Base-by-base conservation (phyloP, 2,797 vertebrate genomes). In the Silurus aristotelis region DNA sequence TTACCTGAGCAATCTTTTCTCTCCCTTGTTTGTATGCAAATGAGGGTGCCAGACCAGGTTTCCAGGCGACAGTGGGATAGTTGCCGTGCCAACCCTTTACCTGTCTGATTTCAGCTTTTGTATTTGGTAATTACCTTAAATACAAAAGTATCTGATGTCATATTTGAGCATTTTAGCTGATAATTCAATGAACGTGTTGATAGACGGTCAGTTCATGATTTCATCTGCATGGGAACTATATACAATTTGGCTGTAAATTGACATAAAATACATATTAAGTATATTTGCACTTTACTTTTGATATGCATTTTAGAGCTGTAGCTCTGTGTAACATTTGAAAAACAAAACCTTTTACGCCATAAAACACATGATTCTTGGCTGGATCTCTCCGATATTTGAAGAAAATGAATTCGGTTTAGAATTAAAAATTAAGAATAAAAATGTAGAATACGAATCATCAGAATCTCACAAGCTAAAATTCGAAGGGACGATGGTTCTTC, bases 1-100 rank as follows among this genome's bases (percentile, higher is more conserved):
- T 95, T 94, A 92, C 94, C 93, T 85, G 84, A 92, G 91, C 91
- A 94, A 95, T 94, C 52, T 76, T 78, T 76, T 63, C 85, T 70
- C 72, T 86, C 64, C 72, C 83, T 64, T 85, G 80, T 67, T 84
- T 61, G 76, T 72, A 90, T 93, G 91, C 88, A 92, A 93, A 93
- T 90, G 63, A 90, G 43, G 83, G 60, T 60, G 80, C 90, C 77
- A 14, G 75, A 87, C 85, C 71, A 86, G 87, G 92, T 94, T 92
- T 91, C 92, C 88, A 89, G 85, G 93, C 87, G 88, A 93, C 89
- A 0, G 80, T 68, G 55, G 85, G 73, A 20, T 17, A 86, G 86
- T 90, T 80, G 71, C 85, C 86, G 27, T 73, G 83, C 80, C 85
- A 87, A 80, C 87, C 12, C 77, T 84, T 70, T 63, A 90, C 86